Conservation (phyloP, 64 coral and sea anemone species). For the Montipora cactus region DNA sequence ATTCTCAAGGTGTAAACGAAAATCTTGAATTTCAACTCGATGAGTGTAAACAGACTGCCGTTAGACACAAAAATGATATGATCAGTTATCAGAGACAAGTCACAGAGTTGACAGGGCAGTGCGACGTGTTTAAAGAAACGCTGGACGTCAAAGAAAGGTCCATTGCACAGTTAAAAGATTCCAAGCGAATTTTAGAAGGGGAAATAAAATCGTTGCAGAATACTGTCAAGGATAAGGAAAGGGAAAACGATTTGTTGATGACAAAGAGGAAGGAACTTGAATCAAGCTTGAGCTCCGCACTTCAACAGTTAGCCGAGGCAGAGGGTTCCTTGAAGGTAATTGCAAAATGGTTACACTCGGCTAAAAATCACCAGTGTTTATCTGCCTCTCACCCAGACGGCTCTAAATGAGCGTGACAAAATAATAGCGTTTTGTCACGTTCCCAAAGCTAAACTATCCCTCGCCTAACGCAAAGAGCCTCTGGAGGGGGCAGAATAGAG, state of each 20-base stretch:
- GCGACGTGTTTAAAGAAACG: slow-evolving; percentile 63
- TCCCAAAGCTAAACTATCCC: too few relatives aligned
- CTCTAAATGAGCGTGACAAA: background rate
- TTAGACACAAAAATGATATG: slow-evolving; percentile 64
- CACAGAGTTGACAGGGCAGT: slow-evolving; percentile 39
- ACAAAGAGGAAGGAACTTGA: slow-evolving; percentile 76
- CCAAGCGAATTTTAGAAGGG: slow-evolving; percentile 49
- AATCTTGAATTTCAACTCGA: slow-evolving; percentile 36
- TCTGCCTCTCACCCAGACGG: too few relatives aligned
- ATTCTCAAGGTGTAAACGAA: slow-evolving; percentile 27
- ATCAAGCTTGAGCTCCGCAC: slow-evolving; percentile 39
- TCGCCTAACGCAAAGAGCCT: too few relatives aligned
- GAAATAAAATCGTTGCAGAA: slow-evolving; percentile 57
- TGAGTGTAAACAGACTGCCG: slow-evolving; percentile 62
- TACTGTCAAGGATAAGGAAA: slow-evolving; percentile 51
- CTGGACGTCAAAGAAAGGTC: slow-evolving; percentile 63
- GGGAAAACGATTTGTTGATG: slow-evolving; percentile 70
- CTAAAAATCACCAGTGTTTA: too few relatives aligned
- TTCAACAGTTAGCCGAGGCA: slow-evolving; percentile 50
- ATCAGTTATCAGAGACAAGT: slow-evolving; percentile 54
- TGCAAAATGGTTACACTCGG: too few relatives aligned
- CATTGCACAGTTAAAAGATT: slow-evolving; percentile 62
- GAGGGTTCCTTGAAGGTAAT: slow-evolving; percentile 29
- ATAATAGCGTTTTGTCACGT: background rate
- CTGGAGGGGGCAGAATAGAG: too few relatives aligned